Conservation (phyloP, 2,797 vertebrate genomes). For the Decapterus maruadsi region DNA sequence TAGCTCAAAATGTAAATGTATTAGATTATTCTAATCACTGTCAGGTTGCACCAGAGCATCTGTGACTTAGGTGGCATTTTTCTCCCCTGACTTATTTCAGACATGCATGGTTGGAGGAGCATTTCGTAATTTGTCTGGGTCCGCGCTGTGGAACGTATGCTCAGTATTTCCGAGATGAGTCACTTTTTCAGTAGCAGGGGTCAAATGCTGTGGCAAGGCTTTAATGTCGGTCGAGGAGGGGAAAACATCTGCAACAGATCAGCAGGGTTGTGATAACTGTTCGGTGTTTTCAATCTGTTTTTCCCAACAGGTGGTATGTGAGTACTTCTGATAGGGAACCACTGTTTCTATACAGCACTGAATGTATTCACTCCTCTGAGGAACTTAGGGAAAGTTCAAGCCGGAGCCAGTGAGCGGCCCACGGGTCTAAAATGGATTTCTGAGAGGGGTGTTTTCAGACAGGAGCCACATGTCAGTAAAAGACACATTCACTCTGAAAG, state of each 20-base stretch:
- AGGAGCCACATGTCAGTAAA: conserved; percentile 42
- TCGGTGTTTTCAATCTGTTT: conserved; percentile 1
- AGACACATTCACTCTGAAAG: conserved; percentile 25
- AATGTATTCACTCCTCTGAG: conserved; percentile 21
- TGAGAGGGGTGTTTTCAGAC: conserved; percentile 35
- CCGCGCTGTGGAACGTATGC: conserved; percentile 23
- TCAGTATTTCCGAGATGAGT: conserved; percentile 57
- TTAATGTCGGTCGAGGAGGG: not conserved
- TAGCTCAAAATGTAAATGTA: conserved; percentile 62
- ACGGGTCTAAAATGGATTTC: conserved; percentile 47
- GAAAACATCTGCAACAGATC: conserved; percentile 1
- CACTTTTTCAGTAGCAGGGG: conserved; percentile 36
- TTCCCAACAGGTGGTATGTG: not conserved
- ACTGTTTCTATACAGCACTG: not conserved
- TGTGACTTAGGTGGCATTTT: conserved; percentile 15
- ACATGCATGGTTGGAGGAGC: conserved; percentile 7
- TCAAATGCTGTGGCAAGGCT: not conserved
- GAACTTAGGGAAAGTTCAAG: conserved; percentile 12
- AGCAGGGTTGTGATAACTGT: not conserved
- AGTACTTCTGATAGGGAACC: no score
- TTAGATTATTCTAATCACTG: conserved; percentile 53
- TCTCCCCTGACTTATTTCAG: conserved; percentile 30
- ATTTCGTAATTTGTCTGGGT: conserved; percentile 28
- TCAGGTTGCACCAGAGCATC: conserved; percentile 34
- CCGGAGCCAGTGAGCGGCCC: not conserved